Evolutionary conservation across 2,888 invertebrate genomes (phyloP), one percentile per base, ranked within the genome.

Genomic region (Malacosoma neustria): DNA sequence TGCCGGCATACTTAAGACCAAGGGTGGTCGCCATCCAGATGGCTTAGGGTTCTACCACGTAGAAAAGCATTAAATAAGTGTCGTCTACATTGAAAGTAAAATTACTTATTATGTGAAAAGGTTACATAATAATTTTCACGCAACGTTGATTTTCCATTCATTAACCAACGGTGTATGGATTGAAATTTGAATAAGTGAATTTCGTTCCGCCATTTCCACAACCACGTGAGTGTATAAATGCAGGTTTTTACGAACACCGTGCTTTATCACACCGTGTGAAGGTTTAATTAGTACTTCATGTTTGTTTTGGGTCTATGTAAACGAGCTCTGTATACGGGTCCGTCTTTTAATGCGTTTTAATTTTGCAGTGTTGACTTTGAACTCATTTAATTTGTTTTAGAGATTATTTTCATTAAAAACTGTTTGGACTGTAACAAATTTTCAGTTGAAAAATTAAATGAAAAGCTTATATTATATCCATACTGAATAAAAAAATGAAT

Each of bases 201-300:
- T 32, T 13, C 12, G 9, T 22, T 22, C 22, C 22, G 22, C 22
- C 4, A 22, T 22, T 22, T 22, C 22, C 6, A 5, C 9, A 22
- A 13, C 4, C 11, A 14, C 30, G 3, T 30, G 35, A 35, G 29
- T 34, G 29, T 29, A 35, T 30, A 35, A 37, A 36, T 32, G 13
- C 29, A 14, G 31, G 14, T 54, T 61, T 65, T 62, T 55, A 58
- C 46, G 42, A 53, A 53, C 39, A 54, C 42, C 65, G 68, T 67
- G 65, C 61, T 66, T 60, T 69, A 68, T 72, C 68, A 60, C 48
- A 48, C 41, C 42, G 49, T 43, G 53, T 52, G 46, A 46, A 56
- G 54, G 55, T 57, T 63, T 69, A 72, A 73, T 72, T 67, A 69
- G 67, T 67, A 58, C 54, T 56, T 51, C 49, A 44, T 67, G 65